phyloP scores from a whole-genome alignment of 2,113 vertebrate species.

The Emydura subglobosa region DNA sequence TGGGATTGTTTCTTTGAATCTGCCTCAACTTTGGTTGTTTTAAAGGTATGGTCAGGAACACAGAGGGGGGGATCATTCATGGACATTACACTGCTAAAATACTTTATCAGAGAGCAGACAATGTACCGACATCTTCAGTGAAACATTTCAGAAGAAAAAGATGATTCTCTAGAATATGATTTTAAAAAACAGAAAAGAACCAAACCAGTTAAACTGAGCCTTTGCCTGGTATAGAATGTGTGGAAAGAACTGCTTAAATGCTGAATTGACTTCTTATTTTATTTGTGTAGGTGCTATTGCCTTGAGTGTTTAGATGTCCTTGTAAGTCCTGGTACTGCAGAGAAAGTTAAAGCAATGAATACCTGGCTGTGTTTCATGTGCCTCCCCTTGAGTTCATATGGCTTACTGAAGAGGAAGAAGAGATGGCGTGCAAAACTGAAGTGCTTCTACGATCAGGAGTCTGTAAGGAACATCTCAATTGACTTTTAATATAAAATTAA shows the following conservation, averaged over 20 bases:
- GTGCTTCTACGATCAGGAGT: background rate
- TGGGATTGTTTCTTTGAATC: background rate
- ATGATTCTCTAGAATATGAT: background rate
- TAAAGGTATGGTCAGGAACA: background rate
- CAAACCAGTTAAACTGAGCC: background rate
- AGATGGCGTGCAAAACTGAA: constrained; percentile 33
- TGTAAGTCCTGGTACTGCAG: constrained; percentile 23
- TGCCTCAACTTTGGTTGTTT: background rate
- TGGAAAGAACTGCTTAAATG: background rate
- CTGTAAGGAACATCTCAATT: background rate
- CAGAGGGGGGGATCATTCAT: too few relatives aligned
- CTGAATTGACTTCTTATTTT: background rate
- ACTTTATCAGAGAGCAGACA: background rate
- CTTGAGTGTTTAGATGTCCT: constrained; percentile 35
- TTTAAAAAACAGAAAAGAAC: background rate
- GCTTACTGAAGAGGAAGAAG: background rate
- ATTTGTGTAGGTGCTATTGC: constrained; percentile 38
- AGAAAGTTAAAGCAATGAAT: background rate
- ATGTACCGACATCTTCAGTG: background rate
- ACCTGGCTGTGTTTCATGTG: constrained; percentile 47
- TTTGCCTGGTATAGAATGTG: background rate
- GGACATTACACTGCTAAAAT: background rate
- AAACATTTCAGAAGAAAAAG: background rate
- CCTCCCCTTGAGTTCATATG: background rate
- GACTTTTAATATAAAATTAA: background rate